Evolutionary conservation across 2,113 vertebrate genomes (phyloP).

Genomic region (Mus spicilegus): DNA sequence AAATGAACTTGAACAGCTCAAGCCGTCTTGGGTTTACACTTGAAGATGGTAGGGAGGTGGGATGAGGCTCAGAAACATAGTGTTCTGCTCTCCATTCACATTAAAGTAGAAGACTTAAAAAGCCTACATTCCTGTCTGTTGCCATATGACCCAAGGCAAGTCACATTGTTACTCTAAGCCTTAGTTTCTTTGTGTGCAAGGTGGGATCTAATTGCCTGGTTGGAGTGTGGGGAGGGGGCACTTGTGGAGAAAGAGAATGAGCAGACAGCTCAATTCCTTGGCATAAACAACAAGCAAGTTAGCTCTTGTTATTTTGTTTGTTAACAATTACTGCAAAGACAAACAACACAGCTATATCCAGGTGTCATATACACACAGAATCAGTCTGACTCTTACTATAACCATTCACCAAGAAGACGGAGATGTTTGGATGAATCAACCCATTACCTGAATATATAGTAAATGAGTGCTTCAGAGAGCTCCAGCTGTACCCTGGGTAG

Average conservation of each 20-base stretch:
- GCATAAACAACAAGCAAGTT: not conserved
- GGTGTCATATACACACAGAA: not conserved
- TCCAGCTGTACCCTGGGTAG: not conserved
- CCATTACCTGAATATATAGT: not conserved
- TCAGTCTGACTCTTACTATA: not conserved
- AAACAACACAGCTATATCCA: not conserved
- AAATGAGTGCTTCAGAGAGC: not conserved
- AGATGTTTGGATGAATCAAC: not conserved
- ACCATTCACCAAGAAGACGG: not conserved
- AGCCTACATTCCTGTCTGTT: not conserved
- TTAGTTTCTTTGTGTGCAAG: not conserved
- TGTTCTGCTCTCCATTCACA: not conserved
- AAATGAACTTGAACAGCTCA: not conserved
- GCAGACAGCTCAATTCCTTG: not conserved
- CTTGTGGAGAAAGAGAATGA: not conserved
- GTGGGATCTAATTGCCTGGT: not conserved
- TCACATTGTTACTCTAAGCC: not conserved
- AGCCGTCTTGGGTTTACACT: not conserved
- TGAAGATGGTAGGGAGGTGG: not conserved
- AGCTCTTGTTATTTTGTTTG: not conserved
- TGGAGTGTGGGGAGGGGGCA: no score
- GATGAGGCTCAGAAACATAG: not conserved
- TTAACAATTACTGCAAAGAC: not conserved
- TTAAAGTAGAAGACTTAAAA: not conserved
- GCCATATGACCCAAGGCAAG: not conserved